Conservation (phyloP, 2,797 vertebrate genomes). For the Nannoperca obscura region DNA sequence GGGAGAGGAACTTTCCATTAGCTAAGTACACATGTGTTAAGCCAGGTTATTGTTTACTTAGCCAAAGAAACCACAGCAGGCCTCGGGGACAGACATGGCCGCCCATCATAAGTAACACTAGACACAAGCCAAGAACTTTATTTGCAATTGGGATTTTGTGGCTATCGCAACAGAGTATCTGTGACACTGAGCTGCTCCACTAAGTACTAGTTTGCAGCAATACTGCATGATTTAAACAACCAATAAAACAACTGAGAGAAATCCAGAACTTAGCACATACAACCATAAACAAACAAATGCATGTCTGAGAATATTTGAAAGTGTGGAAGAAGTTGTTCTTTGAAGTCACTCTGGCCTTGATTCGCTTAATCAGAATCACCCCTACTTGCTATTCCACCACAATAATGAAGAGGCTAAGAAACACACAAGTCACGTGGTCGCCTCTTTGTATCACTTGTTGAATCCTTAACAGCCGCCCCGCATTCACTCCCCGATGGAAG, state of each 20-base stretch:
- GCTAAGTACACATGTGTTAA: slow-evolving; percentile 85
- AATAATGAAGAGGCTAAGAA: slow-evolving; percentile 82
- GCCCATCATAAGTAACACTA: slow-evolving; percentile 69
- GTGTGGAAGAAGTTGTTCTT: slow-evolving; percentile 43
- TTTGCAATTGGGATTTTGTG: slow-evolving; percentile 60
- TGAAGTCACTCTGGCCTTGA: slow-evolving; percentile 72
- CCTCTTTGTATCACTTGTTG: slow-evolving; percentile 86
- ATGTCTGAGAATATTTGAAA: slow-evolving; percentile 21
- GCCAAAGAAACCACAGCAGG: slow-evolving; percentile 77
- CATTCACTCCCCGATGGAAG: slow-evolving; percentile 74
- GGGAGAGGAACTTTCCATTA: slow-evolving; percentile 84
- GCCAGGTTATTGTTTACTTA: slow-evolving; percentile 84
- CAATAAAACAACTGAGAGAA: slow-evolving; percentile 34
- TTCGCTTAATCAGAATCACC: slow-evolving; percentile 76
- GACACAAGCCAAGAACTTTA: slow-evolving; percentile 69
- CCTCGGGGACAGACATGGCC: slow-evolving; percentile 70
- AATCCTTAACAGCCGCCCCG: slow-evolving; percentile 81
- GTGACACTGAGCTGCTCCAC: slow-evolving; percentile 16
- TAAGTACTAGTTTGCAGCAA: slow-evolving; percentile 30
- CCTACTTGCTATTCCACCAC: slow-evolving; percentile 81
- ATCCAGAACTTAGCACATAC: not conserved
- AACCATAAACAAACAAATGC: not conserved
- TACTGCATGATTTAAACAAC: slow-evolving; percentile 21
- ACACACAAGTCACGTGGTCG: slow-evolving; percentile 81
- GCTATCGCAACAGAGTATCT: slow-evolving; percentile 30